These are phyloP conservation scores for Clepsis dumicolana DNA, from an alignment of 2,888 invertebrate species.

Conservation along the genomic window DNA sequence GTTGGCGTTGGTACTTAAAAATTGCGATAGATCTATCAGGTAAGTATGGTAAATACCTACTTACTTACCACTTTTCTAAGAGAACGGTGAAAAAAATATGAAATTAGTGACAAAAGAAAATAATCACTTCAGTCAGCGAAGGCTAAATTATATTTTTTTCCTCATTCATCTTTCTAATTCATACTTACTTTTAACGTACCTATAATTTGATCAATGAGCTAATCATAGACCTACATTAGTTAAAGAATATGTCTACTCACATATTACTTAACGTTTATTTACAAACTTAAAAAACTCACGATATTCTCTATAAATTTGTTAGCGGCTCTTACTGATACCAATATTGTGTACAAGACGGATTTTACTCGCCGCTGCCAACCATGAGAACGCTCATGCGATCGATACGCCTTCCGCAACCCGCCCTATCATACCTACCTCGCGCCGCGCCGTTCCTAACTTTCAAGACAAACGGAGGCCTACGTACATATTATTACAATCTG, in stretches of 20 bases:
- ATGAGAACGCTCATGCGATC: neutral
- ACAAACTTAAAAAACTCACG: neutral
- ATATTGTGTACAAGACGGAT: neutral
- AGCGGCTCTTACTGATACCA: neutral
- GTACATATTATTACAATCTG: neutral
- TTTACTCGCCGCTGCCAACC: neutral
- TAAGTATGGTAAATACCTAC: too few species aligned
- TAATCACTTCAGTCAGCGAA: neutral
- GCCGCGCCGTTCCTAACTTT: neutral
- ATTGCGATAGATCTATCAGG: too few species aligned
- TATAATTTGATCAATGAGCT: too few species aligned
- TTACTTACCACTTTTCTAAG: neutral
- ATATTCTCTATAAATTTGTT: neutral
- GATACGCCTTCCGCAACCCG: constrained; percentile 12
- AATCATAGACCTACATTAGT: neutral
- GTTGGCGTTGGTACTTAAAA: too few species aligned
- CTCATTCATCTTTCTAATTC: neutral
- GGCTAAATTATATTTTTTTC: neutral
- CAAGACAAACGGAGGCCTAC: neutral
- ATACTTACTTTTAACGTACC: too few species aligned
- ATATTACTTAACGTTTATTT: neutral
- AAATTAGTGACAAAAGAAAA: neutral
- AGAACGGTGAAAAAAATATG: neutral
- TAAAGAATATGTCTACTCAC: neutral
- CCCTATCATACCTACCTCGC: constrained; percentile 3